Conservation (phyloP, 2,113 vertebrate genomes). For the Ellobius talpinus region DNA sequence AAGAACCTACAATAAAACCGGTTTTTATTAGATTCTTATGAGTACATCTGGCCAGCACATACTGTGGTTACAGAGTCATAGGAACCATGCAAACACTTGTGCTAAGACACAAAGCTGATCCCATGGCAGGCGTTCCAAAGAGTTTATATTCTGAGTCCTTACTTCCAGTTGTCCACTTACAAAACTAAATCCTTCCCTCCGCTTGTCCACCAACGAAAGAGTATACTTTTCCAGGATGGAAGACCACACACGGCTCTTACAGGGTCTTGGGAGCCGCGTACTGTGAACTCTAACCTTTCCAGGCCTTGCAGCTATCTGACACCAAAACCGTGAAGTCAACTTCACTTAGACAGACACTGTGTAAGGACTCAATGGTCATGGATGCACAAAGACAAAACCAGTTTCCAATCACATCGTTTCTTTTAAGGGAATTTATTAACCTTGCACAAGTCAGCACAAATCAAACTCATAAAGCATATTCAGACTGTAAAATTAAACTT, state of each 20-base stretch:
- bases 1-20: conserved; percentile 34
- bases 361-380: neutral
- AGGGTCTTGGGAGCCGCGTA: neutral
- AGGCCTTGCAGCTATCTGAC: neutral
- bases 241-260: neutral
- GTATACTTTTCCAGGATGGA: neutral
- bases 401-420: neutral
- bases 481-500: conserved; percentile 52
- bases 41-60: conserved; percentile 47
- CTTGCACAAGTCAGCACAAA: conserved; percentile 40
- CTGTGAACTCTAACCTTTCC: neutral
- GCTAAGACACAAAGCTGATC: neutral
- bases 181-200: neutral
- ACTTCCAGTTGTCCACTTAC: neutral
- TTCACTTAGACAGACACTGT: neutral
- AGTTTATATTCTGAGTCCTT: neutral
- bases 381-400: conserved; percentile 20
- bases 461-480: conserved; percentile 66
- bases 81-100: neutral
- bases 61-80: conserved; percentile 32
- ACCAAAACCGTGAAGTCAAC: neutral
- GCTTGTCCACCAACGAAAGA: neutral
- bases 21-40: conserved; percentile 39
- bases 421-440: neutral
- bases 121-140: neutral